Evolutionary conservation across 2,888 invertebrate genomes (phyloP).

Genomic region (Lepidocyrtinus sp.): DNA sequence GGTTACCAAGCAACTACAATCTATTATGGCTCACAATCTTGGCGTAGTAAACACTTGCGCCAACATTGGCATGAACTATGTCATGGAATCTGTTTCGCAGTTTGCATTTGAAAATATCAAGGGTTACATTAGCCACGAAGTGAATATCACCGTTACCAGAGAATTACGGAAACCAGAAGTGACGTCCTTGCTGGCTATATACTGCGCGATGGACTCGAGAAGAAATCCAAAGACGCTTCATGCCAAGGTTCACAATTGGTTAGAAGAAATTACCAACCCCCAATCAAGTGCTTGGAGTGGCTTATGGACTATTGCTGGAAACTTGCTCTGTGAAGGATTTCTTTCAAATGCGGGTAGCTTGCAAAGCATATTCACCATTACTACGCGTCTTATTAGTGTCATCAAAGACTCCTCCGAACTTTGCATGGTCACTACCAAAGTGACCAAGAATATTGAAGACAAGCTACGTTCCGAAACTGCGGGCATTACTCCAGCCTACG

Average conservation of each 20-base stretch:
- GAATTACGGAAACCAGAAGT: background rate
- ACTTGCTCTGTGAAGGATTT: conserved; percentile 22
- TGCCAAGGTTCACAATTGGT: background rate
- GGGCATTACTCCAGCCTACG: background rate
- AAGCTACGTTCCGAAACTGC: background rate
- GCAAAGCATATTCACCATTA: background rate
- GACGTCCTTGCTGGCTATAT: background rate
- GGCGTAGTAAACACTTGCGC: no score
- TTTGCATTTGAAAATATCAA: conserved; percentile 31
- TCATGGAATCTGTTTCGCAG: background rate
- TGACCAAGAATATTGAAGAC: background rate
- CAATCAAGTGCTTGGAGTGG: conserved; percentile 11
- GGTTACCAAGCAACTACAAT: background rate
- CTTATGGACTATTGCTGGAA: conserved; percentile 23
- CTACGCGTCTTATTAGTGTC: background rate
- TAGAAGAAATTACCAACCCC: conserved; percentile 14
- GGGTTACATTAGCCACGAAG: conserved; percentile 9
- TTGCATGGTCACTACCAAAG: background rate
- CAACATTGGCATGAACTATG: conserved; percentile 15
- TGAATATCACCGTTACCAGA: background rate
- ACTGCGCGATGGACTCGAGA: background rate
- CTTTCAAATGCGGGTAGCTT: conserved; percentile 20
- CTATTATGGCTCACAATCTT: no score
- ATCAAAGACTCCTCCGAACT: conserved; percentile 27
- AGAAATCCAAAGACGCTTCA: background rate